Conservation (phyloP, 2,797 vertebrate species). For the Synanceia verrucosa region DNA sequence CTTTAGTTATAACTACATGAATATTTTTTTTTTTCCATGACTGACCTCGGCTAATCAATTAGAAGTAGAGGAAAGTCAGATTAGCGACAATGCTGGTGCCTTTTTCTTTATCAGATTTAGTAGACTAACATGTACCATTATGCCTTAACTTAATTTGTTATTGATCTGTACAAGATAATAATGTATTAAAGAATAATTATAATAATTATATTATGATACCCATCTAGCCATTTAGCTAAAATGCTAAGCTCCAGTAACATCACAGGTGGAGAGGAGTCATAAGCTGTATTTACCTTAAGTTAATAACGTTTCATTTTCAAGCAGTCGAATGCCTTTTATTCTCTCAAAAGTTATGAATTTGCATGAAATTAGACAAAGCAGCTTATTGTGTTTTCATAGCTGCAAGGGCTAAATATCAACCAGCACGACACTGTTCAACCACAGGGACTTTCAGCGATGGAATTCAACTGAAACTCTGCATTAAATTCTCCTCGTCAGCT, state of each 20-base stretch:
- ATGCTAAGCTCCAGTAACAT: neutral
- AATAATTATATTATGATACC: neutral
- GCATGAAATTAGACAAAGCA: neutral
- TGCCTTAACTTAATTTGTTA: neutral
- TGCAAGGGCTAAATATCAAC: neutral
- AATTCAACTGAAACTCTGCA: slow-evolving; percentile 33
- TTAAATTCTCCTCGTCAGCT: slow-evolving; percentile 58
- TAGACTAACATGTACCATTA: too few relatives aligned
- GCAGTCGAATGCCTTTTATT: neutral
- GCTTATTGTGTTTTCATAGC: neutral
- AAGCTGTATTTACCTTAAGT: neutral
- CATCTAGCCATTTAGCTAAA: neutral
- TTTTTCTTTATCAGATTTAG: neutral
- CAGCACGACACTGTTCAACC: neutral
- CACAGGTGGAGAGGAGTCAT: neutral
- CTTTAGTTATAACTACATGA: neutral
- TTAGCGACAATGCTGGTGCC: neutral
- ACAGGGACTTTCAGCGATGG: neutral
- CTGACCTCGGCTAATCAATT: slow-evolving; percentile 17
- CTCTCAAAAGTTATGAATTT: neutral
- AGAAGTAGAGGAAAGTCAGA: slow-evolving; percentile 2
- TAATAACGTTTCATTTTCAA: neutral
- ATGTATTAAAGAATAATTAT: neutral
- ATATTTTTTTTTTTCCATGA: slow-evolving; percentile 12
- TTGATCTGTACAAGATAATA: neutral